phyloP scores from a whole-genome alignment of 2,797 vertebrate species.

The Semotilus atromaculatus region DNA sequence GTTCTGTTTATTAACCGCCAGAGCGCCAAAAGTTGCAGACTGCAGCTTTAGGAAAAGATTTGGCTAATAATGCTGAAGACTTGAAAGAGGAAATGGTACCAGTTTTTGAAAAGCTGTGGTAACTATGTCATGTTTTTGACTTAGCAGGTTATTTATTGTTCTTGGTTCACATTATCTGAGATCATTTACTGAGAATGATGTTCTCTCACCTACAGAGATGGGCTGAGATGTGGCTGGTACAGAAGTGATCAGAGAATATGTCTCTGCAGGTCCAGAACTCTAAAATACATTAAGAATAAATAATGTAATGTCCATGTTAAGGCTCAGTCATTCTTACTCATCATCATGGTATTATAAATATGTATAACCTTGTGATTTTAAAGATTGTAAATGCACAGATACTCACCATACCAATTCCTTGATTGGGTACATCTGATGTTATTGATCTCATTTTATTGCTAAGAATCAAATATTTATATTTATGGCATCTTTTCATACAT shows the following conservation, averaged over 20 bases:
- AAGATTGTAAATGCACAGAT: not conserved
- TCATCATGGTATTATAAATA: not conserved
- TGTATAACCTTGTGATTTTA: not conserved
- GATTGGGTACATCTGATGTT: not conserved
- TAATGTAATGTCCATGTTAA: too few relatives aligned
- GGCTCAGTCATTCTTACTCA: not conserved
- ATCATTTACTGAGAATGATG: not conserved
- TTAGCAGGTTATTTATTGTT: too few relatives aligned
- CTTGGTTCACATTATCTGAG: too few relatives aligned
- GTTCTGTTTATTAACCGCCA: too few relatives aligned
- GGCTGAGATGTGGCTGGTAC: conserved; percentile 7
- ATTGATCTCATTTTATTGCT: not conserved
- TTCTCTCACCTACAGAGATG: not conserved
- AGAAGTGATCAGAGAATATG: not conserved
- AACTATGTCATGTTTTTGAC: not conserved
- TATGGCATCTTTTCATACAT: not conserved
- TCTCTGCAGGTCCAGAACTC: conserved; percentile 7
- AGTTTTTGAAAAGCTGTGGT: not conserved
- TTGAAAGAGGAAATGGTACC: not conserved
- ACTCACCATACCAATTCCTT: not conserved
- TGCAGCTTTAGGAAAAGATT: not conserved
- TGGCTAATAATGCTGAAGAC: not conserved
- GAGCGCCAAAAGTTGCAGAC: too few relatives aligned
- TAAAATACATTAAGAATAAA: not conserved
- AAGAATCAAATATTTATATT: not conserved